A percentile compares a stretch with the other conserved stretches of the same genome.
phyloP scores from a whole-genome alignment of 2,113 vertebrate species.

The Pica pica region DNA sequence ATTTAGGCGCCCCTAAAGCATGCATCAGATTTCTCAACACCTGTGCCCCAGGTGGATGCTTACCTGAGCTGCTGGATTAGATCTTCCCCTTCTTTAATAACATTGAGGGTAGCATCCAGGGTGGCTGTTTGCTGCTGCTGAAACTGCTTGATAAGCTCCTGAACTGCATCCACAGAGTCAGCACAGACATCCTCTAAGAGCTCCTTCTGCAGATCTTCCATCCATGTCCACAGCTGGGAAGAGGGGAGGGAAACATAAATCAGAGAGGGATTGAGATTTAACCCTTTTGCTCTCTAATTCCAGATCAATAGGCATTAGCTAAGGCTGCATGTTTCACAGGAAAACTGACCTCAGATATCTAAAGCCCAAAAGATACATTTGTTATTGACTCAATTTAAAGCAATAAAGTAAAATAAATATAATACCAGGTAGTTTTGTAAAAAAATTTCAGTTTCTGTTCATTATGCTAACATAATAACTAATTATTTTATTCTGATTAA shows the following conservation, averaged over 20 bases:
- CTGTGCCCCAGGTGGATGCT: conserved; percentile 56
- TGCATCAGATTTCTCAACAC: not conserved
- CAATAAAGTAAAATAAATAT: not conserved
- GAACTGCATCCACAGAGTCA: conserved; percentile 93
- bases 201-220: conserved; percentile 99
- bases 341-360: not conserved
- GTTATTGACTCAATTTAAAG: not conserved
- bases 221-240: conserved; percentile 95
- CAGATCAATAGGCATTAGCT: conserved; percentile 26
- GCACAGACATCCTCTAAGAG: conserved; percentile 94
- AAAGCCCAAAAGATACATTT: not conserved
- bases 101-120: conserved; percentile 92
- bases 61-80: conserved; percentile 98
- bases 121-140: conserved; percentile 97
- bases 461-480: not conserved
- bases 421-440: not conserved
- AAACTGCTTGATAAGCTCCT: conserved; percentile 97
- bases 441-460: not conserved
- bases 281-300: conserved; percentile 62
- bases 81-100: conserved; percentile 98
- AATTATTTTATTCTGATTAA: not conserved
- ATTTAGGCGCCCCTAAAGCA: not conserved
- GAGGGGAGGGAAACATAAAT: conserved; percentile 61
- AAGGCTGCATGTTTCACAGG: not conserved
- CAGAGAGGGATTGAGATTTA: conserved; percentile 33